A percentile compares a stretch with the other conserved stretches of the same genome.
Conservation (phyloP, 2,888 invertebrate genomes). For the Diplolepis rosae region DNA sequence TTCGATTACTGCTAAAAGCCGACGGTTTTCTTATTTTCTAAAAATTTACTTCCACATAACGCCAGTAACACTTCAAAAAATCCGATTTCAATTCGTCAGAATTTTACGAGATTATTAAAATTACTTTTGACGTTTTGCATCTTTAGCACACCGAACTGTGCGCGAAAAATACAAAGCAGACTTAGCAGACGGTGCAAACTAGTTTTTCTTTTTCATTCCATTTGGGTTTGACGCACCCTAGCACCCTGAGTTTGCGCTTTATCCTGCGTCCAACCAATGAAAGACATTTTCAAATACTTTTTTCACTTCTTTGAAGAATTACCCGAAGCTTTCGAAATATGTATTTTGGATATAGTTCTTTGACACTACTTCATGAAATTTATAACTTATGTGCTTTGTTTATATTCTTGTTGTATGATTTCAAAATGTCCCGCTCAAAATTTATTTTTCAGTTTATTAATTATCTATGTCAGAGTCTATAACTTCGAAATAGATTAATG, state of each 20-base stretch:
- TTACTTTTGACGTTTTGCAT: conserved; percentile 36
- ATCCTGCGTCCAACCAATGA: neutral
- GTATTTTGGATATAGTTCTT: neutral
- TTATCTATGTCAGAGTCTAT: too few species aligned
- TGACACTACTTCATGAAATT: neutral
- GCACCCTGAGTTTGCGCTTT: neutral
- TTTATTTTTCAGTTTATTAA: too few species aligned
- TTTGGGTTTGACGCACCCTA: neutral
- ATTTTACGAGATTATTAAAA: conserved; percentile 10
- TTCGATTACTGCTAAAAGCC: conserved; percentile 33
- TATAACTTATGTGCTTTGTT: neutral
- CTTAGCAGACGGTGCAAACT: neutral
- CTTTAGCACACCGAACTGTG: conserved; percentile 38
- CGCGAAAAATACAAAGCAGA: neutral
- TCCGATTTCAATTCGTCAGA: conserved; percentile 31
- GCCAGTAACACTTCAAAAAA: conserved; percentile 6
- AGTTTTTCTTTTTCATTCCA: neutral
- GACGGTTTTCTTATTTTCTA: conserved; percentile 31
- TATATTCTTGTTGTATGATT: neutral
- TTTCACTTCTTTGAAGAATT: neutral
- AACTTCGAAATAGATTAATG: too few species aligned
- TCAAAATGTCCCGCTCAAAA: too few species aligned
- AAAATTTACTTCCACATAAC: conserved; percentile 49
- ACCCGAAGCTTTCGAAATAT: neutral
- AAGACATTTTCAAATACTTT: neutral